Percentiles rank a stretch among this genome's conserved stretches.
These are phyloP conservation scores for Ceuthmochares aereus DNA, from an alignment of 2,113 vertebrate species.

Conservation along the genomic window DNA sequence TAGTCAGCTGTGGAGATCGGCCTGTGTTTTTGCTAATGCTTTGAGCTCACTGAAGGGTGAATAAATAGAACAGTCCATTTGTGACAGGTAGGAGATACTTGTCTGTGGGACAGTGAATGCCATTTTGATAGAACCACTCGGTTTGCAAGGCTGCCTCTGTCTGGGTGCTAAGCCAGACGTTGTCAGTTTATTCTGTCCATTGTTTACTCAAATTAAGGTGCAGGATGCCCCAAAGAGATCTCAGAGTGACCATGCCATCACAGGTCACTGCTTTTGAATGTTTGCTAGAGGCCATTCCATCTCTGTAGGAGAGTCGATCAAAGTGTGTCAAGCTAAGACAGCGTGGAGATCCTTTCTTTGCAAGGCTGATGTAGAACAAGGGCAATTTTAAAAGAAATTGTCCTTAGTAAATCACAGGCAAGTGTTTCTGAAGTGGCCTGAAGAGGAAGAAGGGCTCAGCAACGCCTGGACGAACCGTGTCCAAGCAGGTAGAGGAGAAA, in stretches of 20 bases:
- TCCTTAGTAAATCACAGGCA: neutral
- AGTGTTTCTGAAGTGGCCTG: neutral
- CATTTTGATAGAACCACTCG: rapidly evolving
- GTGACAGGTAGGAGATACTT: neutral
- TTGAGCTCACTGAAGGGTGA: neutral
- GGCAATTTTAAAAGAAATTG: neutral
- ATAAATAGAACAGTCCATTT: neutral
- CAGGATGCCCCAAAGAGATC: neutral
- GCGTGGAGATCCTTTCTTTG: neutral
- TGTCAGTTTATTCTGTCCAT: neutral
- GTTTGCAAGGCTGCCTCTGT: neutral
- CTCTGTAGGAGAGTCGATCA: neutral
- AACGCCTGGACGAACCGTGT: neutral
- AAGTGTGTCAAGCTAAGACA: neutral
- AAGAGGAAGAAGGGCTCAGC: neutral
- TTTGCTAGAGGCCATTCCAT: neutral
- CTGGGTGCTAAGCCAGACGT: neutral
- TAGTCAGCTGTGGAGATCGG: neutral
- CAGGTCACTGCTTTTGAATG: neutral
- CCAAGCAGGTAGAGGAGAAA: neutral
- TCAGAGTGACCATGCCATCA: neutral
- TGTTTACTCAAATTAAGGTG: neutral
- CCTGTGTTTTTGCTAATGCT: neutral
- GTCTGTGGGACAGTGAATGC: neutral
- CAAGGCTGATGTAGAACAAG: neutral